Evolutionary conservation across 2,888 invertebrate species (phyloP).

Genomic region (Psylliodes chrysocephalus): DNA sequence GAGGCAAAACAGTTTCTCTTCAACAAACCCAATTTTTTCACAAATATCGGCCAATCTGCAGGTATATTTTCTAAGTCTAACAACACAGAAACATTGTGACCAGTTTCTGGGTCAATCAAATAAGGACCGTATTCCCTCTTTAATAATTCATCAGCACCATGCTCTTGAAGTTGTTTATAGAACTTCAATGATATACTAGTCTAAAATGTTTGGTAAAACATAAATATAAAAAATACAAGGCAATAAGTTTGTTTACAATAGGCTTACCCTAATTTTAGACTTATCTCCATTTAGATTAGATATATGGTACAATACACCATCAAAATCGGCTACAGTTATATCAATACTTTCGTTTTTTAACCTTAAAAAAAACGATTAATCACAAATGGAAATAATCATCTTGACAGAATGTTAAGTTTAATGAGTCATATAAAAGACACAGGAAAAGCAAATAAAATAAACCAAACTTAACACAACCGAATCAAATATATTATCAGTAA

Average conservation of each 20-base stretch:
- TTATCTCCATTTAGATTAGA: conserved; percentile 97
- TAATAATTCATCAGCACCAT: conserved; percentile 96
- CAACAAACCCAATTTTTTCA: conserved; percentile 91
- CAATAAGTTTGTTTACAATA: background rate
- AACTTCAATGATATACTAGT: conserved; percentile 98
- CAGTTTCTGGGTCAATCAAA: conserved; percentile 86
- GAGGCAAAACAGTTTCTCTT: conserved; percentile 99
- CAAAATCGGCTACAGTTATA: conserved; percentile 96
- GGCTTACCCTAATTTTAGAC: conserved; percentile 93
- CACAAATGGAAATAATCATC: conserved; percentile 16
- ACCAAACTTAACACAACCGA: background rate
- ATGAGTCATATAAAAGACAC: conserved; percentile 36
- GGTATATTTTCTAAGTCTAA: conserved; percentile 95
- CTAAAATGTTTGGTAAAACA: conserved; percentile 71
- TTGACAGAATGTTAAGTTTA: background rate
- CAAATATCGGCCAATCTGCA: conserved; percentile 86
- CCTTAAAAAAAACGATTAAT: conserved; percentile 68
- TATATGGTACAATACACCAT: conserved; percentile 98
- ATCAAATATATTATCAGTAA: conserved; percentile 17
- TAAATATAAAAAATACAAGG: too few relatives aligned
- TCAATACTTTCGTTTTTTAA: conserved; percentile 96
- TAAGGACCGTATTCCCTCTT: conserved; percentile 91
- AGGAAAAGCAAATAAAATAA: background rate
- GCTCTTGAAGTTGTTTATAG: conserved; percentile 97
- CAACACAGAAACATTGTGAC: conserved; percentile 94